Conservation (phyloP, 2,113 vertebrate species). For the Salminus brasiliensis region DNA sequence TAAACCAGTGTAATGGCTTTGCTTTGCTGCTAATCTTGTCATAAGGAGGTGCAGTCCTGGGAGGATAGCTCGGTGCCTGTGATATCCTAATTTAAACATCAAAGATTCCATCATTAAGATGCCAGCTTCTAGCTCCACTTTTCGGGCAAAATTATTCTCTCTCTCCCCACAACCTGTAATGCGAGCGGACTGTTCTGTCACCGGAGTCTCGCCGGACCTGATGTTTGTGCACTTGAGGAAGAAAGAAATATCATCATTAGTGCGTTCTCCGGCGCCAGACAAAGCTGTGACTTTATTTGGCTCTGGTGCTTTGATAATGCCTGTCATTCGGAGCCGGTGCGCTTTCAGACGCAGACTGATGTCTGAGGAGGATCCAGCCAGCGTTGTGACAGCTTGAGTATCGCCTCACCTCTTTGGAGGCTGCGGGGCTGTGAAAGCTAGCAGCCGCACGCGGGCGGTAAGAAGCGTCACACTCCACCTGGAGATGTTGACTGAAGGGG, state of each 20-base stretch:
- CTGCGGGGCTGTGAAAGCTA: conserved; percentile 38
- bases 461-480: conserved; percentile 43
- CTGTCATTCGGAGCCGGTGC: conserved; percentile 57
- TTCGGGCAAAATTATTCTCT: conserved; percentile 73
- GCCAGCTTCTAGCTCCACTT: conserved; percentile 64
- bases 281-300: conserved; percentile 55
- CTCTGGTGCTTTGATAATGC: conserved; percentile 60
- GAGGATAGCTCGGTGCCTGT: conserved; percentile 70
- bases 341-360: conserved; percentile 44
- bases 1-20: conserved; percentile 73
- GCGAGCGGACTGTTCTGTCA: conserved; percentile 70
- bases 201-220: conserved; percentile 68
- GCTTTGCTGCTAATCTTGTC: conserved; percentile 75
- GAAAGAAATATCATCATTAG: conserved; percentile 73
- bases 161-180: conserved; percentile 65
- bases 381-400: conserved; percentile 52
- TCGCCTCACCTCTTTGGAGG: conserved; percentile 39
- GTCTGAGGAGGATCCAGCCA: conserved; percentile 51
- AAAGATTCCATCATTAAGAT: conserved; percentile 76
- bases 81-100: conserved; percentile 79
- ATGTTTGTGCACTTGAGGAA: conserved; percentile 73
- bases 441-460: conserved; percentile 9
- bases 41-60: conserved; percentile 71
- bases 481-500: background rate
- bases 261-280: conserved; percentile 64